Evolutionary conservation across 2,113 vertebrate species (phyloP).

Genomic region (Antechinus stuartii): DNA sequence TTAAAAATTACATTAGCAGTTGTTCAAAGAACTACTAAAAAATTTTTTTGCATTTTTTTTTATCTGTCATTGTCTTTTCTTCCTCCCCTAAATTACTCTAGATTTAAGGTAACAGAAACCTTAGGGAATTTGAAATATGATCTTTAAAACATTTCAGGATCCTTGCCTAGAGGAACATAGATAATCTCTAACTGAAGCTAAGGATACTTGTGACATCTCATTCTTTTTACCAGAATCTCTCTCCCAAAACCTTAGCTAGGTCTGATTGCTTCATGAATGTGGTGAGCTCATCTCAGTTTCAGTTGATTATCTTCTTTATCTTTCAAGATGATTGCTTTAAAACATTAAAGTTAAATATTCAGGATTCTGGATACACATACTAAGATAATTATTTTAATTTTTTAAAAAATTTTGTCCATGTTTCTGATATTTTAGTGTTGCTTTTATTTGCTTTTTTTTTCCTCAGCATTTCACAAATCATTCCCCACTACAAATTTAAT

Average conservation of each 20-base stretch:
- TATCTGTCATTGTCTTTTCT: not conserved
- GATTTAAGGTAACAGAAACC: slow-evolving; percentile 12
- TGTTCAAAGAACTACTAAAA: slow-evolving; percentile 7
- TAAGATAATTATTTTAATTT: not conserved
- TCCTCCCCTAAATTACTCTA: not conserved
- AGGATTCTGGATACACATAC: too few relatives aligned
- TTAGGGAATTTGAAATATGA: not conserved
- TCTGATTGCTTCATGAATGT: too few relatives aligned
- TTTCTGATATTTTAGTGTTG: not conserved
- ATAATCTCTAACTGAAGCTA: not conserved
- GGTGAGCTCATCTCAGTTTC: too few relatives aligned
- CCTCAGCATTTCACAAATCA: not conserved
- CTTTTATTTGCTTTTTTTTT: not conserved
- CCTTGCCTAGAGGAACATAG: not conserved
- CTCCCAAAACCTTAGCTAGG: too few relatives aligned
- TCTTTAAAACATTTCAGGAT: not conserved
- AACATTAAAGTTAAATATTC: too few relatives aligned
- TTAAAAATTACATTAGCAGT: slow-evolving; percentile 1
- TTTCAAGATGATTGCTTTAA: too few relatives aligned
- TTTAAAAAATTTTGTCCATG: not conserved
- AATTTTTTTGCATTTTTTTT: not conserved
- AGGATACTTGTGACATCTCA: not conserved
- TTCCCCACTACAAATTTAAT: not conserved
- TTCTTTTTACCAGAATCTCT: too few relatives aligned
- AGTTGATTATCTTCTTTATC: too few relatives aligned